Conservation (phyloP, 2,797 vertebrate genomes). For the Columba guinea region DNA sequence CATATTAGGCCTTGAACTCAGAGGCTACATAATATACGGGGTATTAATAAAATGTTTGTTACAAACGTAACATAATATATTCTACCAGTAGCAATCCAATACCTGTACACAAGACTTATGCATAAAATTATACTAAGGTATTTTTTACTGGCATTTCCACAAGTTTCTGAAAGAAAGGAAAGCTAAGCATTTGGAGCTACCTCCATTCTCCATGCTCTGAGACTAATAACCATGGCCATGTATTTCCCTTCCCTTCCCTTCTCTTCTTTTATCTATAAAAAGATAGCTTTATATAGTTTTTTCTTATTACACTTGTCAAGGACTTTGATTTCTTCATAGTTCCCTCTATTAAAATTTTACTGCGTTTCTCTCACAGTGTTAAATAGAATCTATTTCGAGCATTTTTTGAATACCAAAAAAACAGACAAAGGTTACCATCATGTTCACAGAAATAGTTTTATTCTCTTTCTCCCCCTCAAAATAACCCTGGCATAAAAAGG, state of each 20-base stretch:
- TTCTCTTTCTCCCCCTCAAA: constrained; percentile 29
- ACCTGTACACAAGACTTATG: neutral
- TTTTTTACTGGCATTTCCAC: neutral
- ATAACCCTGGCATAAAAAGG: constrained; percentile 36
- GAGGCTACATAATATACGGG: neutral
- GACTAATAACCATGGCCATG: neutral
- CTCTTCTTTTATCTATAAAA: neutral
- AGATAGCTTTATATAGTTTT: neutral
- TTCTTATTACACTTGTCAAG: neutral
- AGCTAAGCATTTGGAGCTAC: neutral
- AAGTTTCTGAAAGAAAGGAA: neutral
- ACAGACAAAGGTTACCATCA: neutral
- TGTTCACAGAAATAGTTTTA: constrained; percentile 35
- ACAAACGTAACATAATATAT: neutral
- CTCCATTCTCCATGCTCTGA: neutral
- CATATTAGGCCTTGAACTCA: neutral
- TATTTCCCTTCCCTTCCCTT: neutral
- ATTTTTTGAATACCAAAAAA: constrained; percentile 5
- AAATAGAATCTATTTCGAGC: constrained; percentile 14
- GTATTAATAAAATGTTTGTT: neutral
- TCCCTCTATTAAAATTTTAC: constrained; percentile 49
- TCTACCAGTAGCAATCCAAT: neutral
- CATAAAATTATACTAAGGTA: neutral
- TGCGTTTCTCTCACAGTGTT: neutral
- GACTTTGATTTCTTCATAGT: constrained; percentile 21